Evolutionary conservation across 30 jellyfish, hydroid and myxozoan genomes (phyloP), one percentile per base, ranked within the genome.

Genomic region (Hydractinia echinata): DNA sequence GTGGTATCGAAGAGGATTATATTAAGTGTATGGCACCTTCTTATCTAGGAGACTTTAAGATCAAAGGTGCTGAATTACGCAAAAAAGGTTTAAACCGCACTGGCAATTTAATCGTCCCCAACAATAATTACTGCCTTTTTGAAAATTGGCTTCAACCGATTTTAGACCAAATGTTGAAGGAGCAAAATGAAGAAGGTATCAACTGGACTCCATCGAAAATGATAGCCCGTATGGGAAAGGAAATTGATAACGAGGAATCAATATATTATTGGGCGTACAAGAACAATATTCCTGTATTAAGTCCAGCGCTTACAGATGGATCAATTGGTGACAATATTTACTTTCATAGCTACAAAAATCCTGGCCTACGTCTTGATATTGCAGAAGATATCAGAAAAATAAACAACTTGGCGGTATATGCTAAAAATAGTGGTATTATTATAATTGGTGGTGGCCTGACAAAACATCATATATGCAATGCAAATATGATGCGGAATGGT

Each of bases 231-330:
- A 73, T 82, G 93, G 99, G 99, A 51, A 88, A 82, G 51, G 86
- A 56, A 66, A 95, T 95, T 54, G 72, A 95, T 54, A 84, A 95
- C 72, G 92, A 83, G 54, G 94, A 86, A 21, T 95, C 99, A 4
- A 84, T 95, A 5, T 95, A 87, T 81, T 95, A 95, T 66, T 95
- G 99, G 99, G 97, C 98, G 0, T 76, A 81, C 21, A 64, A 95
- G 95, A 95, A 95, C 79, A 73, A 90, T 70, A 95, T 95, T 30
- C 99, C 99, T 15, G 96, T 95, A 13, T 90, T 95, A 80, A 84
- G 98, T 82, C 99, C 99, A 10, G 98, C 97, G 6, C 86, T 95
- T 9, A 89, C 99, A 6, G 99, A 95, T 82, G 99, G 99, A 5
- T 95, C 98, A 15, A 89, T 95, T 69, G 99, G 99, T 19, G 99